phyloP scores from a whole-genome alignment of 2,113 vertebrate genomes.

The Anhinga anhinga region DNA sequence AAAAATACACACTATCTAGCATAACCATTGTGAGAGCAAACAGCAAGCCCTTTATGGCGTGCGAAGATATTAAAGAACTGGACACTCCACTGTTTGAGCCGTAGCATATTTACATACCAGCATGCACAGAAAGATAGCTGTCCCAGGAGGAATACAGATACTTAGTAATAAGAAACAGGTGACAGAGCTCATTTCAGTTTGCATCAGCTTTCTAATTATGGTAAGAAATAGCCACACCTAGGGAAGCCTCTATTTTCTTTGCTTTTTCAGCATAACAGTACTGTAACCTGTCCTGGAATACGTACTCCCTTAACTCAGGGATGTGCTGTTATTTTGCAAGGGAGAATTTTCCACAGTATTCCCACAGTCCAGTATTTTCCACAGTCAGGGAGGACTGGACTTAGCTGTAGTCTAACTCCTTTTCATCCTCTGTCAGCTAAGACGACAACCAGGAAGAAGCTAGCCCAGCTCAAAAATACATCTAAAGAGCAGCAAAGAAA shows the following conservation, averaged over 20 bases:
- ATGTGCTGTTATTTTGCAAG: not conserved
- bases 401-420: not conserved
- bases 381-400: not conserved
- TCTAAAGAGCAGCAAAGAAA: not conserved
- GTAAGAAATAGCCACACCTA: not conserved
- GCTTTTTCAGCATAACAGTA: not conserved
- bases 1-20: rapidly evolving
- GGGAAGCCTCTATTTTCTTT: not conserved
- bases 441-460: not conserved
- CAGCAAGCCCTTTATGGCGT: not conserved
- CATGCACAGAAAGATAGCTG: not conserved
- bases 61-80: not conserved
- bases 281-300: not conserved
- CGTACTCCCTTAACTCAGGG: not conserved
- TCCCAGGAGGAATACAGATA: not conserved
- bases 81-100: not conserved
- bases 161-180: not conserved
- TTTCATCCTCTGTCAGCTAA: not conserved
- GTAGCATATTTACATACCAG: not conserved
- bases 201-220: not conserved
- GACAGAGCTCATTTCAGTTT: not conserved
- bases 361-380: not conserved
- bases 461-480: not conserved
- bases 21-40: not conserved
- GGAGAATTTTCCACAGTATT: not conserved